Base-by-base conservation (phyloP, 2,797 vertebrate genomes). In the Scolopax bukidnonensis region DNA sequence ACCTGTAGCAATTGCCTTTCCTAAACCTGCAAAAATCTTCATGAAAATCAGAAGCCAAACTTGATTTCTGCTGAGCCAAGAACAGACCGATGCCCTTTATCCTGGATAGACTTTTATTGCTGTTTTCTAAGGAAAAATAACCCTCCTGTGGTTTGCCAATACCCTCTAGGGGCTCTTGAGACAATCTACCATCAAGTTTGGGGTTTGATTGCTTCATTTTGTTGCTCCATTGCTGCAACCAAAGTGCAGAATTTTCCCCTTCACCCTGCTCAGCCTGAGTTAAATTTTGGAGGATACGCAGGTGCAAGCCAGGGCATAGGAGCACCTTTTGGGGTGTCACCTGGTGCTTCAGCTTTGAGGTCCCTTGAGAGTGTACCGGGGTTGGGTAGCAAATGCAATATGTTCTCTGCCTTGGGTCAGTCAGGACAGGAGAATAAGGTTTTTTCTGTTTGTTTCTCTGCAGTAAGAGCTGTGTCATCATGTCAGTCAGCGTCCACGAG, bases 401-500 rank as follows among this genome's bases (percentile, higher is more conserved):
- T 16, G 4, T 67, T 59, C 33, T 60, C 36, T 41, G 54, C 40
- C 11, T 65, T 23, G 0, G 10, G 4, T 48, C 47, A 16, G 19
- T 32, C 8, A 83, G 30, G 23, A 56, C 10, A 24, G 25, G 30
- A 54, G 13, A 77, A 27, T 87, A 19, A 92, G 36, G 7, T 2
- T 18, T 54, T 68, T 53, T 20, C 67, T 65, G 8, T 86, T 80
- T 70, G 21, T 79, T 40, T 86, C 75, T 85, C 48, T 10, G 12
- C 96, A 98, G 98, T 43, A 53, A 16, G 45, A 93, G 73, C 87
- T 96, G 96, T 71, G 94, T 95, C 97, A 97, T 94, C 95, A 99
- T 99, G 99, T 99, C 99, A 0, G 99, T 99, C 98, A 99, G 98
- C 2, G 98, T 99, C 83, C 99, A 99, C 1, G 99, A 99, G 97